These are phyloP conservation scores for Zaprionus lachaisei DNA, from an alignment of 1,140 invertebrate genomes.

Conservation along the genomic window DNA sequence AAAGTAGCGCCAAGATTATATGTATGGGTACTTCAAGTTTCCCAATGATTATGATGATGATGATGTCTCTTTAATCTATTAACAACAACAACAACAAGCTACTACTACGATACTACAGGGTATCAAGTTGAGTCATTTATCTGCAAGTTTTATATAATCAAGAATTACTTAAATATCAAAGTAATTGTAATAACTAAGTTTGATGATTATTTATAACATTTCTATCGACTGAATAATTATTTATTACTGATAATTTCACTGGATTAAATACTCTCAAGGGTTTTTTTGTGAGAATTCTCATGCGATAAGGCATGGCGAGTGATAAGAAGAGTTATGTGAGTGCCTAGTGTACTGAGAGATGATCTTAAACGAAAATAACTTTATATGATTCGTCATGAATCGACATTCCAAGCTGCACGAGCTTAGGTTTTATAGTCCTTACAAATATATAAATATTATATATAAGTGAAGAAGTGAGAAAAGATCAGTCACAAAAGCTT, in stretches of 20 bases:
- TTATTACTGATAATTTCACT: slow-evolving; percentile 1
- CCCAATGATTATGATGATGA: slow-evolving; percentile 22
- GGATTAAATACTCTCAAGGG: not conserved
- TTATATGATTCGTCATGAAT: not conserved
- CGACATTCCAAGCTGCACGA: no score
- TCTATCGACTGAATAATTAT: not conserved
- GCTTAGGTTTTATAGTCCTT: no score
- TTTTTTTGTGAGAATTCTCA: not conserved
- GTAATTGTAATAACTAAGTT: not conserved
- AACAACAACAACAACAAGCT: slow-evolving; percentile 32
- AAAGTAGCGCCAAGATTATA: slow-evolving; percentile 40
- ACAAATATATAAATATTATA: no score
- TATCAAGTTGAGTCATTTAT: slow-evolving; percentile 27
- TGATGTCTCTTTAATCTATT: slow-evolving; percentile 50
- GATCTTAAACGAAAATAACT: not conserved
- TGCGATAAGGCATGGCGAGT: not conserved
- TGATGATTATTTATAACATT: not conserved
- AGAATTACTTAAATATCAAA: slow-evolving; percentile 2
- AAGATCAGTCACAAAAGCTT: no score
- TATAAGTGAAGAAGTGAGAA: no score
- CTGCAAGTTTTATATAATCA: not conserved
- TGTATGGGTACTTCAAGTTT: slow-evolving; percentile 14
- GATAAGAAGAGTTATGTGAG: not conserved
- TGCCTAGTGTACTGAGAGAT: not conserved
- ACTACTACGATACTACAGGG: not conserved